A percentile compares a stretch with the other conserved stretches of the same genome.
Evolutionary conservation across 1,140 invertebrate genomes (phyloP).

Genomic region (Samia ricini): DNA sequence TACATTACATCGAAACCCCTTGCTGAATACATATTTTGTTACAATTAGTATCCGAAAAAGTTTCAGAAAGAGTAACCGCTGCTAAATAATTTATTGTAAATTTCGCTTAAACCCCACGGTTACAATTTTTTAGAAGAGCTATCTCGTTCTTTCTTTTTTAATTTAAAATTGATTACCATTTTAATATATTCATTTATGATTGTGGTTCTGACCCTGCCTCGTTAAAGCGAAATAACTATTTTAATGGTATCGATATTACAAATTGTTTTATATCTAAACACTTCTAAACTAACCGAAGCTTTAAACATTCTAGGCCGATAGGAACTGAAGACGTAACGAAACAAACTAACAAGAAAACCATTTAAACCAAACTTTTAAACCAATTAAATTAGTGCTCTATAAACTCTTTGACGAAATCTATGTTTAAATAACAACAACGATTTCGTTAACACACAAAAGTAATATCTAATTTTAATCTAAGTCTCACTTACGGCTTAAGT

Average conservation of each 20-base stretch:
- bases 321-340: conserved; percentile 51
- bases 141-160: conserved; percentile 41
- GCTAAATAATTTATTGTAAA: background rate
- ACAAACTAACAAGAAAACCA: conserved; percentile 11
- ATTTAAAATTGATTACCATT: conserved; percentile 36
- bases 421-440: background rate
- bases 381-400: background rate
- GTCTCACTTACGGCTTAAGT: background rate
- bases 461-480: background rate
- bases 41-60: background rate
- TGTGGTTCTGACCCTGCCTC: conserved; percentile 71
- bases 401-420: background rate
- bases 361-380: background rate
- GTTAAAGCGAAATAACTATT: conserved; percentile 60
- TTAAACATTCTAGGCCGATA: conserved; percentile 67
- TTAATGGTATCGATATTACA: conserved; percentile 17
- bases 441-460: conserved; percentile 3
- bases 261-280: conserved; percentile 3
- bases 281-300: background rate
- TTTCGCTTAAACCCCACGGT: conserved; percentile 2
- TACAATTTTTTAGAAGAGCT: conserved; percentile 43
- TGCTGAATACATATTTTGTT: background rate
- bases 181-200: conserved; percentile 49
- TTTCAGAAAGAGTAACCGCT: conserved; percentile 5
- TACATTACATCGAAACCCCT: background rate